Evolutionary conservation across 2,888 invertebrate species (phyloP).

Genomic region (Drosophila koepferae): DNA sequence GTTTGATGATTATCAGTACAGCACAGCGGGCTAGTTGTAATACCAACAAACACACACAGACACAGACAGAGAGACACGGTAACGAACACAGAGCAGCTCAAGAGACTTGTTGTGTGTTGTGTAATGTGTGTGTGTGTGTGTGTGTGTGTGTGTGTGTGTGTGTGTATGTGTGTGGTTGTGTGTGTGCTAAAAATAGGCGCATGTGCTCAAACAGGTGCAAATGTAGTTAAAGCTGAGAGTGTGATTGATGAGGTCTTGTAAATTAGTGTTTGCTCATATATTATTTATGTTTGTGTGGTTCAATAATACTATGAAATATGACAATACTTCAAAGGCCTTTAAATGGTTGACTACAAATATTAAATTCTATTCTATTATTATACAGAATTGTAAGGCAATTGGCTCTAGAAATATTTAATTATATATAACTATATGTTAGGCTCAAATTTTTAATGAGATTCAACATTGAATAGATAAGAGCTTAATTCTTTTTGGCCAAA

Average conservation of each 20-base stretch:
- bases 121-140: not conserved
- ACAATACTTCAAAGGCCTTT: not conserved
- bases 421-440: not conserved
- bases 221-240: constrained; percentile 1
- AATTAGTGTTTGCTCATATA: not conserved
- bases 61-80: constrained; percentile 31
- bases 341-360: not conserved
- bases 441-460: not conserved
- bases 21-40: constrained; percentile 46
- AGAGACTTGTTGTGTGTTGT: constrained; percentile 22
- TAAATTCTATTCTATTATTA: not conserved
- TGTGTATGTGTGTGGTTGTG: too few relatives aligned
- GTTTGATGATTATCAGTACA: constrained; percentile 65
- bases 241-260: not conserved
- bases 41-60: constrained; percentile 26
- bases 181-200: constrained; percentile 49
- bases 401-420: not conserved
- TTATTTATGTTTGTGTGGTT: not conserved
- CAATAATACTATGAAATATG: not conserved
- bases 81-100: constrained; percentile 34
- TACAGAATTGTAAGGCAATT: not conserved
- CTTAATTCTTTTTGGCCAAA: too few relatives aligned
- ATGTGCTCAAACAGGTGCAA: constrained; percentile 39
- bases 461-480: not conserved
- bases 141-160: too few relatives aligned